Conservation (phyloP, 1,140 invertebrate species). For the Solenopsis invicta region DNA sequence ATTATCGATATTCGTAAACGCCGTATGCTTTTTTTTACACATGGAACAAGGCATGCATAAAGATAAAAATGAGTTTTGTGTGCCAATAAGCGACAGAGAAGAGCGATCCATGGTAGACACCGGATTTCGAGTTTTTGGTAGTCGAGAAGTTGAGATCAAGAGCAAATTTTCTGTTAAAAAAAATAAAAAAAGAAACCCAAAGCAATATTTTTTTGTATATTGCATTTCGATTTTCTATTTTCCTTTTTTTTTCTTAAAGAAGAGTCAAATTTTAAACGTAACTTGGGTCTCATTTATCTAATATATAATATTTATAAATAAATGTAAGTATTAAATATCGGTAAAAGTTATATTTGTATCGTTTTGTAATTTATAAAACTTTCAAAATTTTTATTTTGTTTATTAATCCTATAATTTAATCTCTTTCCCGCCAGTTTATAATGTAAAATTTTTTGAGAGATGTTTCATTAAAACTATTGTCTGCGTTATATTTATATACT, state of each 20-base stretch:
- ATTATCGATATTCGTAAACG: slow-evolving; percentile 10
- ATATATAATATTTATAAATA: too few relatives aligned
- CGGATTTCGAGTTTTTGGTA: background rate
- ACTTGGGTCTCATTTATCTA: background rate
- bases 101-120: background rate
- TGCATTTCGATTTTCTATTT: background rate
- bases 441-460: background rate
- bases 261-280: background rate
- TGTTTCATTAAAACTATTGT: slow-evolving; percentile 11
- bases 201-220: background rate
- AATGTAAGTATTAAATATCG: background rate
- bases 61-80: background rate
- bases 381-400: background rate
- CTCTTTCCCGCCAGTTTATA: background rate
- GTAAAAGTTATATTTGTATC: background rate
- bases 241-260: background rate
- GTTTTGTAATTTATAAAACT: background rate
- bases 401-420: slow-evolving; percentile 10
- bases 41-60: background rate
- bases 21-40: background rate
- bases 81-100: background rate
- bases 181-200: background rate
- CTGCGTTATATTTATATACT: background rate
- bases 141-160: background rate
- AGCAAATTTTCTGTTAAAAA: background rate